Base-by-base conservation (phyloP, 2,113 vertebrate species). In the Paramormyrops kingsleyae region DNA sequence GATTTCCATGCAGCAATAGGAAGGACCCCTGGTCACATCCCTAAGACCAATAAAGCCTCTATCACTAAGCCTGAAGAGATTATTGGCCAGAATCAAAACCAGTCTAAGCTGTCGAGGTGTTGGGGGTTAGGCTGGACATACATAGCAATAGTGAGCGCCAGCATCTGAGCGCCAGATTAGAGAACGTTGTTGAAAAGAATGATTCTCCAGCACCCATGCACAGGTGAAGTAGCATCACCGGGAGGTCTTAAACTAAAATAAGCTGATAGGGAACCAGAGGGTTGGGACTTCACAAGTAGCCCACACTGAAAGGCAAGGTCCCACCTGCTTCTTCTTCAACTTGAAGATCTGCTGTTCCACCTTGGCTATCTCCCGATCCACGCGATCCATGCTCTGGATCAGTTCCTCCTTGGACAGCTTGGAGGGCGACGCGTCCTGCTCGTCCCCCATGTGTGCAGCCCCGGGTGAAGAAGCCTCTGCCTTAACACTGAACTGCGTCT, bases 321-420 rank as follows among this genome's bases (percentile, higher is more conserved):
- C 92, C 94, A 99, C 99, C 97, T 99, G 99, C 90, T 99, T 99
- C 94, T 99, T 99, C 96, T 98, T 99, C 92, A 99, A 93, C 90
- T 99, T 99, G 91, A 98, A 97, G 94, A 99, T 99, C 95, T 99
- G 98, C 92, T 99, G 99, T 91, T 99, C 99, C 89, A 99, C 99
- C 95, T 99, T 99, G 0, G 99, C 99, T 77, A 99, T 99, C 92
- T 99, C 98, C 1, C 98, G 93, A 94, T 99, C 99, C 1, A 99
- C 98, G 0, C 98, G 97, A 93, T 99, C 99, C 99, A 99, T 99
- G 93, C 99, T 99, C 96, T 99, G 98, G 92, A 99, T 99, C 92
- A 99, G 92, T 95, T 99, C 99, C 92, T 99, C 98, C 92, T 99
- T 99, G 70, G 99, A 99, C 53, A 99, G 97, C 92, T 99, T 99